Conservation (phyloP, 2,797 vertebrate species). For the Cyprinella venusta region DNA sequence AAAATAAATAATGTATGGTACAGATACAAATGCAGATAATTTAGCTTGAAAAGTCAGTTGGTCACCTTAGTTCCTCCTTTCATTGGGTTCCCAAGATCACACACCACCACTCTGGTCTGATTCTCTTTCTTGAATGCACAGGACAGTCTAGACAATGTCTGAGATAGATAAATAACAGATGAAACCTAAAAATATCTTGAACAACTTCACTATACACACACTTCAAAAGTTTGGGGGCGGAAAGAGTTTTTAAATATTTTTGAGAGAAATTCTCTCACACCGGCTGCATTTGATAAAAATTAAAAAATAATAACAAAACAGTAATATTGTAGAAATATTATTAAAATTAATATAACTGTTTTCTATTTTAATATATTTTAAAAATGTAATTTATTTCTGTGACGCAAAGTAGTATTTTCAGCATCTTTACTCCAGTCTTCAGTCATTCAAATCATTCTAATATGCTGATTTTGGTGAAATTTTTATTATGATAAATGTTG, state of each 20-base stretch:
- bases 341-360: neutral
- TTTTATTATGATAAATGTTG: neutral
- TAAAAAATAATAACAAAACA: neutral
- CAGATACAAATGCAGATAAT: neutral
- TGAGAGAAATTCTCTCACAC: neutral
- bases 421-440: neutral
- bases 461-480: neutral
- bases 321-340: neutral
- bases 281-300: neutral
- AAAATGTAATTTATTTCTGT: neutral
- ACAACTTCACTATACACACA: neutral
- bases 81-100: slow-evolving; percentile 98
- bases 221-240: neutral
- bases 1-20: neutral
- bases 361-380: neutral
- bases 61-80: slow-evolving; percentile 88
- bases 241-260: neutral
- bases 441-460: neutral
- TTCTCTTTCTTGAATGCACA: slow-evolving; percentile 96
- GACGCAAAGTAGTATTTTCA: neutral
- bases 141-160: slow-evolving; percentile 84
- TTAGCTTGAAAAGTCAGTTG: neutral
- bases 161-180: slow-evolving; percentile 6
- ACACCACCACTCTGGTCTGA: slow-evolving; percentile 92
- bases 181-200: neutral